Conservation (phyloP, 2,888 invertebrate species). For the Lucinisca nassula region DNA sequence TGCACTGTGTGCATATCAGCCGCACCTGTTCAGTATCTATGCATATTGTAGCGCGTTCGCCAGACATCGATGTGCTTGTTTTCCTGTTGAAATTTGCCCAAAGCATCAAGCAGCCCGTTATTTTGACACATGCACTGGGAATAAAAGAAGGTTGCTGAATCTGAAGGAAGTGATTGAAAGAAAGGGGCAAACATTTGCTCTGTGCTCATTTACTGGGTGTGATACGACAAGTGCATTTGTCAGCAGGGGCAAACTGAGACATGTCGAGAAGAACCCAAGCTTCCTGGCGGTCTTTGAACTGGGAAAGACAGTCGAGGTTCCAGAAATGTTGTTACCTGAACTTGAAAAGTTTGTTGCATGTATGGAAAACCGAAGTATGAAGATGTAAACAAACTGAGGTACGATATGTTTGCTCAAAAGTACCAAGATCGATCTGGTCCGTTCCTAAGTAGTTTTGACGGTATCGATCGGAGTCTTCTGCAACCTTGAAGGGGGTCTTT, state of each 20-base stretch:
- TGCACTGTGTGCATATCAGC: conserved; percentile 7
- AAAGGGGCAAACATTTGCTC: background rate
- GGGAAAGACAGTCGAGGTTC: background rate
- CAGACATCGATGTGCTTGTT: conserved; percentile 59
- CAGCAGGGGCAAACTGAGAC: background rate
- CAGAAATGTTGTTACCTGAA: background rate
- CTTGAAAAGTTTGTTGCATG: conserved; percentile 28
- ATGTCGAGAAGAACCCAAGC: no score
- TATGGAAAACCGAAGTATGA: background rate
- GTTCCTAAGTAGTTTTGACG: background rate
- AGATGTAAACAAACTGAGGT: conserved; percentile 25
- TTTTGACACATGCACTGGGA: conserved; percentile 24
- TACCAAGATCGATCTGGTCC: background rate
- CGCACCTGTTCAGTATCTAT: background rate
- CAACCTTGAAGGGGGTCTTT: conserved; percentile 13
- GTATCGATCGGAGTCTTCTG: conserved; percentile 30
- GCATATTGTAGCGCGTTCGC: conserved; percentile 47
- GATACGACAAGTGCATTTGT: conserved; percentile 28
- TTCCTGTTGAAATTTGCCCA: conserved; percentile 17
- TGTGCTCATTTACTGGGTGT: conserved; percentile 14
- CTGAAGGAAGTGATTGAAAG: conserved; percentile 1
- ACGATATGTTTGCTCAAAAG: background rate
- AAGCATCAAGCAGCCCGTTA: background rate
- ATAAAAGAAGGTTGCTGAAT: conserved; percentile 19
- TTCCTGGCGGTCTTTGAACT: background rate